Conservation (phyloP, 1,140 invertebrate species). For the Diabrotica undecimpunctata region DNA sequence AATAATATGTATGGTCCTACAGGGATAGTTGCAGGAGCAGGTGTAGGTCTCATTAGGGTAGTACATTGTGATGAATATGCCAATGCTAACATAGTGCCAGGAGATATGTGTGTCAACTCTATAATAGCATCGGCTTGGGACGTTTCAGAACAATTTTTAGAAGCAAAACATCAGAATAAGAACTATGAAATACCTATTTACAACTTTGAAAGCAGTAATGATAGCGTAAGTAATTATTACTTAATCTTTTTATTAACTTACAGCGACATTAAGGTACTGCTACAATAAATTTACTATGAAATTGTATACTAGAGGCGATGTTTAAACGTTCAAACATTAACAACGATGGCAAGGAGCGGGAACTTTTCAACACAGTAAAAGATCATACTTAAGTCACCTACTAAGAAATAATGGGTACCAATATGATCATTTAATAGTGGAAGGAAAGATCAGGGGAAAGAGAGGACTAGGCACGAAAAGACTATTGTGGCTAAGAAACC, state of each 20-base stretch:
- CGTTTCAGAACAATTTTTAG: slow-evolving; percentile 22
- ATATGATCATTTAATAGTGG: too few species aligned
- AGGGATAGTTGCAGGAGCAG: slow-evolving; percentile 52
- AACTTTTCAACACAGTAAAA: too few species aligned
- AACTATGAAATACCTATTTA: slow-evolving; percentile 57
- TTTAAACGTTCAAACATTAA: background rate
- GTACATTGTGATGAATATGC: slow-evolving; percentile 61
- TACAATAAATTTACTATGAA: background rate
- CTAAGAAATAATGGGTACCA: too few species aligned
- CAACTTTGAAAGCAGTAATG: slow-evolving; percentile 66
- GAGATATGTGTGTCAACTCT: slow-evolving; percentile 81
- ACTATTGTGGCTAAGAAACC: too few species aligned
- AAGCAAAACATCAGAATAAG: slow-evolving; percentile 18
- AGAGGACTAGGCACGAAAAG: too few species aligned
- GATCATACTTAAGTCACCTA: too few species aligned
- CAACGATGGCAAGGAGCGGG: too few species aligned
- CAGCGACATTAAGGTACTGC: background rate
- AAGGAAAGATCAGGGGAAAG: too few species aligned
- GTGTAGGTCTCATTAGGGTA: slow-evolving; percentile 69
- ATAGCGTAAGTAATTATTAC: slow-evolving; percentile 33
- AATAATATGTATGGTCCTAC: slow-evolving; percentile 91
- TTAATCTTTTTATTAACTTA: background rate
- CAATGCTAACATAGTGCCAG: slow-evolving; percentile 81
- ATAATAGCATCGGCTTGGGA: slow-evolving; percentile 60
- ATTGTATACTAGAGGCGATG: background rate